Conservation (phyloP, 2,888 invertebrate genomes). For the Sphaerophoria rueppellii region DNA sequence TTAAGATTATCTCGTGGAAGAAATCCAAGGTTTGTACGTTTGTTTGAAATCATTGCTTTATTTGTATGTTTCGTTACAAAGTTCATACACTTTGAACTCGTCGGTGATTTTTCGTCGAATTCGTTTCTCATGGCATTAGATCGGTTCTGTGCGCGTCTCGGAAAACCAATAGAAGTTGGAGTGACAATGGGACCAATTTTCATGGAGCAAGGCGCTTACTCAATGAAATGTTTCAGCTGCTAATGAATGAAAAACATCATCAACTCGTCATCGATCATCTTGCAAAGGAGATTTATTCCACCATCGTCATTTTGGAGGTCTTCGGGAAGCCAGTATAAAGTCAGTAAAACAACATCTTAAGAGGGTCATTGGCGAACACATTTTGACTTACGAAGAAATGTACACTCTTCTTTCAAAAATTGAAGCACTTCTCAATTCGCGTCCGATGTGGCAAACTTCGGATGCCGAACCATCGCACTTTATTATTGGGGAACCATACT, state of each 20-base stretch:
- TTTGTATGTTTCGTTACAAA: not conserved
- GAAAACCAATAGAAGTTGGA: conserved; percentile 14
- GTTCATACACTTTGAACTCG: too few species aligned
- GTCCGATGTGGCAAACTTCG: conserved; percentile 12
- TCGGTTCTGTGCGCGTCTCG: conserved; percentile 14
- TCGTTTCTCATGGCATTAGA: not conserved
- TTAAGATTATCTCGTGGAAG: not conserved
- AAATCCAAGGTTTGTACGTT: not conserved
- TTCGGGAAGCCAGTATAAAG: too few species aligned
- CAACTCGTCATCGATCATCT: not conserved
- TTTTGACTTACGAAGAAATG: too few species aligned
- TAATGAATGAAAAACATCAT: not conserved
- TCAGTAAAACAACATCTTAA: too few species aligned
- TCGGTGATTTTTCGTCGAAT: not conserved
- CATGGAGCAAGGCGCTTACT: not conserved
- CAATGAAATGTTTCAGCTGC: not conserved
- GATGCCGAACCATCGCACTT: conserved; percentile 19
- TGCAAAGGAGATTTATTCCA: not conserved
- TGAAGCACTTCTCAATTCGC: conserved; percentile 33
- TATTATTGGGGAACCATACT: conserved; percentile 22
- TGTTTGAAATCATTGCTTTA: not conserved
- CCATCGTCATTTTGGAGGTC: not conserved
- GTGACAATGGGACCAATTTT: conserved; percentile 14
- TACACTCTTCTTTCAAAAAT: conserved; percentile 20
- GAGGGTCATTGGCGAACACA: too few species aligned